These are phyloP conservation scores for Hesperophylax magnus DNA, from an alignment of 1,140 invertebrate genomes.

Conservation along the genomic window DNA sequence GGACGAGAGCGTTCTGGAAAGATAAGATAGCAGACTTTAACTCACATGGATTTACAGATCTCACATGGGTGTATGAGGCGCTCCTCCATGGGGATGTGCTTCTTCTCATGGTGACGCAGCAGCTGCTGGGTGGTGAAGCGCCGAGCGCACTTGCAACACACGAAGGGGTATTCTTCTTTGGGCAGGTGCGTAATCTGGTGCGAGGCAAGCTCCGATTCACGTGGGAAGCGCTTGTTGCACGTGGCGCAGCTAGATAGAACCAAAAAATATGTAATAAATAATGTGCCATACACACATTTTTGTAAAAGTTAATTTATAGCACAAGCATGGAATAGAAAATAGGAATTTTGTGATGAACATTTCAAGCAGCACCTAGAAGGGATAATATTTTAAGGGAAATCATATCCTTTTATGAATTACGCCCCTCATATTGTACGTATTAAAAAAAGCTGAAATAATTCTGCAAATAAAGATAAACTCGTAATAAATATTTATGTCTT, in stretches of 20 bases:
- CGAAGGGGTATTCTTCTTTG: constrained; percentile 61
- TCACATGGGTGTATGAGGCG: constrained; percentile 63
- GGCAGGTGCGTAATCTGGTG: constrained; percentile 55
- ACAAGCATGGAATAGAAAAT: too few relatives aligned
- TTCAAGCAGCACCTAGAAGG: too few relatives aligned
- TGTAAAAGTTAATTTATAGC: too few relatives aligned
- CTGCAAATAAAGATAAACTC: too few relatives aligned
- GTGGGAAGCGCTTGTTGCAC: constrained; percentile 53
- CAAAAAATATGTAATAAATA: too few relatives aligned
- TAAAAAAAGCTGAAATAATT: too few relatives aligned
- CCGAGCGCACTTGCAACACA: constrained; percentile 62
- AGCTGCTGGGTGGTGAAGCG: constrained; percentile 62
- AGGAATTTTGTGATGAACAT: too few relatives aligned
- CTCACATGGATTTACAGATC: constrained; percentile 60
- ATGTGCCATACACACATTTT: too few relatives aligned
- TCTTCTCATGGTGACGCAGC: constrained; percentile 62
- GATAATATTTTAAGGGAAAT: too few relatives aligned
- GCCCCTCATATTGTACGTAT: too few relatives aligned
- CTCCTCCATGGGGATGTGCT: constrained; percentile 64
- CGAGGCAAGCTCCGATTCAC: constrained; percentile 50
- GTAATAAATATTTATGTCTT: too few relatives aligned
- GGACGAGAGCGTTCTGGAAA: background rate
- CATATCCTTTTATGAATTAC: too few relatives aligned
- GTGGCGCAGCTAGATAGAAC: constrained; percentile 48
- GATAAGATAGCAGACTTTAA: background rate